Percentiles rank a stretch among this genome's conserved stretches.
These are phyloP conservation scores for Xiphophorus maculatus DNA, from an alignment of 2,113 vertebrate species.

Conservation along the genomic window DNA sequence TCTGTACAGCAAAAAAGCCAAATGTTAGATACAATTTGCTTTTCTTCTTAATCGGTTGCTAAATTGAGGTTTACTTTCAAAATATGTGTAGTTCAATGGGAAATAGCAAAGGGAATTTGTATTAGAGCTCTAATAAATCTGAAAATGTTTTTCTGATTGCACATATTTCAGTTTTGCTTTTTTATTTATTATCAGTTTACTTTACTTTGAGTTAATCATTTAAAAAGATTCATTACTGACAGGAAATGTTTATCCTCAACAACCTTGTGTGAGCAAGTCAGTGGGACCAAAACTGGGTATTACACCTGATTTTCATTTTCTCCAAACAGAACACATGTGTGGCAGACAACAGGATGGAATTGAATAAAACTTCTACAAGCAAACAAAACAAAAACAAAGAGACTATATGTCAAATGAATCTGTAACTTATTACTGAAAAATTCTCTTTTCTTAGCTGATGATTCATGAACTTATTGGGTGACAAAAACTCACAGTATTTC, in stretches of 20 bases:
- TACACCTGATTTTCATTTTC: conserved; percentile 65
- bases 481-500: conserved; percentile 43
- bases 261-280: conserved; percentile 47
- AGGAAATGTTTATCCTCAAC: conserved; percentile 28
- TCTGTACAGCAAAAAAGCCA: conserved; percentile 42
- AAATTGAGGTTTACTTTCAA: conserved; percentile 47
- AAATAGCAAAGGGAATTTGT: background rate
- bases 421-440: conserved; percentile 53
- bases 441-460: conserved; percentile 25
- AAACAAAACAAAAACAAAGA: conserved; percentile 22
- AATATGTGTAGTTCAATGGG: conserved; percentile 24
- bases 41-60: conserved; percentile 20
- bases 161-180: conserved; percentile 10
- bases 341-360: conserved; percentile 19
- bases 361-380: conserved; percentile 38
- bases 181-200: conserved; percentile 16
- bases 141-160: conserved; percentile 13
- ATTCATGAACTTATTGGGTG: conserved; percentile 36
- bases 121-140: conserved; percentile 20
- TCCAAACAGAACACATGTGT: conserved; percentile 53
- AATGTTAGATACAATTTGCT: conserved; percentile 55
- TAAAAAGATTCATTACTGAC: conserved; percentile 51
- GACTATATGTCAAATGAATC: conserved; percentile 51
- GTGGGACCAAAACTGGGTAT: conserved; percentile 52
- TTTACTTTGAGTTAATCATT: conserved; percentile 4